Base-by-base conservation (phyloP, 2,113 vertebrate genomes). In the Anser cygnoides region DNA sequence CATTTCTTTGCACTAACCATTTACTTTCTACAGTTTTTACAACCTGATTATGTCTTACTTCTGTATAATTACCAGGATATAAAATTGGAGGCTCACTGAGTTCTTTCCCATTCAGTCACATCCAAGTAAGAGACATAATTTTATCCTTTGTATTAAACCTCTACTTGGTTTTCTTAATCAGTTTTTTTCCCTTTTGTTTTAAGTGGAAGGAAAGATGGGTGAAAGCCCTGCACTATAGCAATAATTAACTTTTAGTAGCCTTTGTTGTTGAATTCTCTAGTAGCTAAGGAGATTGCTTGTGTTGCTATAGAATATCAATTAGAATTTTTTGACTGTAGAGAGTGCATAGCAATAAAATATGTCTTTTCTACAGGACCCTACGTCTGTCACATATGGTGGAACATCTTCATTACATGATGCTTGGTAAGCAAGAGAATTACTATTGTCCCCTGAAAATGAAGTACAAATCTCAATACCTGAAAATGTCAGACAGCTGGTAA, bases 201-300 rank as follows among this genome's bases (percentile, higher is more conserved):
- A 72, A 82, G 21, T 62, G 21, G 44, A 71, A 83, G 21, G 18
- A 89, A 86, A 87, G 18, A 70, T 28, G 37, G 23, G 65, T 93
- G 68, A 87, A 95, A 92, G 17, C 33, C 37, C 12, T 65, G 44
- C 29, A 66, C 78, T 87, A 71, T 13, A 83, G 23, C 28, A 54
- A 59, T 85, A 93, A 88, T 95, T 94, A 96, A 81, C 44, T 94
- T 91, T 85, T 68, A 87, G 62, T 57, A 94, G 66, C 19, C 25
- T 95, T 96, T 96, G 58, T 92, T 95, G 41, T 72, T 86, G 49
- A 94, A 93, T 95, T 89, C 70, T 65, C 52, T 41, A 50, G 52
- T 28, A 95, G 70, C 61, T 84, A 70, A 93, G 61, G 35, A 93
- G 71, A 77, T 83, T 70, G 50, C 75, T 68, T 85, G 41, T 80